These are phyloP conservation scores for Paedocypris micromegethes DNA, from an alignment of 2,797 vertebrate species.

Conservation along the genomic window DNA sequence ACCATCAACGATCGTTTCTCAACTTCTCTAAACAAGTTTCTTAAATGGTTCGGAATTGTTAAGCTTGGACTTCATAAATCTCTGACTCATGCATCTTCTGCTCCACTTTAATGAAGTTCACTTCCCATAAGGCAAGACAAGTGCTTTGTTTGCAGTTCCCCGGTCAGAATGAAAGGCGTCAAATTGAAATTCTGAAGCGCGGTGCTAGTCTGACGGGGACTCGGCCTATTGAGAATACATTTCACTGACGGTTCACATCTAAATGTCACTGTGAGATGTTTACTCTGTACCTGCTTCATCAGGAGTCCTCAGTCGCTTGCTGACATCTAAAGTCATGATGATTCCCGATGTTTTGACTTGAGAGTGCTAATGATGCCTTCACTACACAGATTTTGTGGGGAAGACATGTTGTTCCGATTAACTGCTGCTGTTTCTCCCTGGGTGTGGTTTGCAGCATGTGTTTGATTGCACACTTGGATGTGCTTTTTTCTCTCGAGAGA, in stretches of 20 bases:
- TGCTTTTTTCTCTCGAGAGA: constrained; percentile 3
- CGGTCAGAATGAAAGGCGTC: constrained; percentile 4
- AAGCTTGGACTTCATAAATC: constrained; percentile 14
- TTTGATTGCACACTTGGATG: background rate
- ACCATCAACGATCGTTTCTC: too few species aligned
- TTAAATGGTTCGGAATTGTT: too few species aligned
- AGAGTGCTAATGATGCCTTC: background rate
- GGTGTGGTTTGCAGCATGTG: constrained; percentile 28
- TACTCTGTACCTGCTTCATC: constrained; percentile 1
- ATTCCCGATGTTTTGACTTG: constrained; percentile 13
- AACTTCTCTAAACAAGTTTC: too few species aligned
- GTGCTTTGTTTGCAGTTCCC: constrained; percentile 9
- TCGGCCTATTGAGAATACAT: background rate
- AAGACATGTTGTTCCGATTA: too few species aligned
- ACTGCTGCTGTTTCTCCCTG: background rate
- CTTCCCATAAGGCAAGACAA: constrained; percentile 8
- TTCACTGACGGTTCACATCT: constrained; percentile 1
- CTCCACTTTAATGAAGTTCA: background rate
- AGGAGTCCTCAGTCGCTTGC: too few species aligned
- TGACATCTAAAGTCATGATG: background rate
- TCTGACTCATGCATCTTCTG: constrained; percentile 17
- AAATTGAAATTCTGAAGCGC: constrained; percentile 8
- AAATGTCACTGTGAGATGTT: background rate
- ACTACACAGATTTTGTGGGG: too few species aligned
- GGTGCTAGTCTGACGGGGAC: constrained; percentile 5